Evolutionary conservation across 2,113 vertebrate genomes (phyloP).

Genomic region (Pyrgilauda ruficollis): DNA sequence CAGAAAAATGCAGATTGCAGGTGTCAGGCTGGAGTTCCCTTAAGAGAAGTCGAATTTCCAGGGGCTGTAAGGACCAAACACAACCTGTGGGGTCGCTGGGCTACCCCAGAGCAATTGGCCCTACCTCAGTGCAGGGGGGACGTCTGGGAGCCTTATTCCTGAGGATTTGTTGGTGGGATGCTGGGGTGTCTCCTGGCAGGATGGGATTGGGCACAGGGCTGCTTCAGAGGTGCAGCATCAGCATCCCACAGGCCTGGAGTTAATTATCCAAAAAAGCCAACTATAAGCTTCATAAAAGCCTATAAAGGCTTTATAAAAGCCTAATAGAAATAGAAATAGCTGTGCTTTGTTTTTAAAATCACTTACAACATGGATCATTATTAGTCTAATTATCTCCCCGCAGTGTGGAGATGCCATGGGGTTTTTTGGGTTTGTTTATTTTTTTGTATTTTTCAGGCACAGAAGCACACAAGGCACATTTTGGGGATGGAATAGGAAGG

Average conservation of each 20-base stretch:
- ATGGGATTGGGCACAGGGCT: neutral
- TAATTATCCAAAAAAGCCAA: slow-evolving; percentile 7
- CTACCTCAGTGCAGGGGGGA: neutral
- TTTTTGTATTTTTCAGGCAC: neutral
- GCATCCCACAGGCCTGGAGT: neutral
- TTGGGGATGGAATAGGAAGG: neutral
- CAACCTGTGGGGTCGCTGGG: neutral
- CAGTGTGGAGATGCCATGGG: neutral
- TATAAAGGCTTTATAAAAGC: slow-evolving; percentile 42
- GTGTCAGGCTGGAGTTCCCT: neutral
- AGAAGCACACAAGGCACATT: neutral
- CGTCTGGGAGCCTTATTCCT: neutral
- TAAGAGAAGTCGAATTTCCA: neutral
- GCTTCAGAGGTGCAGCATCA: neutral
- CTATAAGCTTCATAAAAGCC: slow-evolving; percentile 16
- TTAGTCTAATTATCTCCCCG: slow-evolving; percentile 42
- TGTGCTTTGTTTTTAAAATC: slow-evolving; percentile 44
- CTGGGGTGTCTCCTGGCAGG: neutral
- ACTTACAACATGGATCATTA: neutral
- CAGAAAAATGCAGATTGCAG: neutral
- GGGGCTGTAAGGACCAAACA: neutral
- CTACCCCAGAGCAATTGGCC: neutral
- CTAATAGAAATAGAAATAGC: slow-evolving; percentile 24
- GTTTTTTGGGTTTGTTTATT: neutral
- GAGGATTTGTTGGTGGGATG: neutral